phyloP scores from a whole-genome alignment of 2,888 invertebrate species.

The Axea sp. region DNA sequence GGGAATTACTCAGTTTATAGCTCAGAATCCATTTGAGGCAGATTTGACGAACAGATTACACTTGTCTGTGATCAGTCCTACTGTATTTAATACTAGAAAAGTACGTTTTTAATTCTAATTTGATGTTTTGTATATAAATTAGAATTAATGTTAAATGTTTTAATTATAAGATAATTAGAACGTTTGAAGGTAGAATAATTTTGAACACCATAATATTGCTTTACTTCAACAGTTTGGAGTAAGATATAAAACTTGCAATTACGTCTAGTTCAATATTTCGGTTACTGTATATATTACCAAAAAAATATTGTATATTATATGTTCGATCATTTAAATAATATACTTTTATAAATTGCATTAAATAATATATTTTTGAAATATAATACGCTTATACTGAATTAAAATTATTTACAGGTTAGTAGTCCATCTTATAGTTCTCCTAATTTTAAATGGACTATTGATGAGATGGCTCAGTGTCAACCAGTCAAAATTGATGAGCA shows the following conservation, averaged over 20 bases:
- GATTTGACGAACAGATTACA: slow-evolving; percentile 84
- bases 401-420: slow-evolving; percentile 78
- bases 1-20: slow-evolving; percentile 80
- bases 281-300: no score
- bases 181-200: no score
- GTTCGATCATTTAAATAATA: no score
- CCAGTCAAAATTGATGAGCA: slow-evolving; percentile 86
- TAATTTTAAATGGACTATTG: slow-evolving; percentile 86
- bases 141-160: neutral
- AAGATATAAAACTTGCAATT: no score
- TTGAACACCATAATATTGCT: no score
- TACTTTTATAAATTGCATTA: no score
- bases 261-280: no score
- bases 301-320: no score
- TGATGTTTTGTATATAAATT: no score
- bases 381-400: no score
- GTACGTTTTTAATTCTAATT: slow-evolving; percentile 65
- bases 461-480: slow-evolving; percentile 84
- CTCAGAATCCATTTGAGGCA: slow-evolving; percentile 86
- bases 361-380: no score
- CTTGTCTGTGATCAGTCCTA: slow-evolving; percentile 84
- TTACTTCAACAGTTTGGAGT: no score
- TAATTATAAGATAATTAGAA: neutral
- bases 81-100: slow-evolving; percentile 73
- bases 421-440: slow-evolving; percentile 77